These are phyloP conservation scores for Ophioderma brevispina DNA, from an alignment of 35 echinoderm and acorn worm genomes.

Conservation along the genomic window DNA sequence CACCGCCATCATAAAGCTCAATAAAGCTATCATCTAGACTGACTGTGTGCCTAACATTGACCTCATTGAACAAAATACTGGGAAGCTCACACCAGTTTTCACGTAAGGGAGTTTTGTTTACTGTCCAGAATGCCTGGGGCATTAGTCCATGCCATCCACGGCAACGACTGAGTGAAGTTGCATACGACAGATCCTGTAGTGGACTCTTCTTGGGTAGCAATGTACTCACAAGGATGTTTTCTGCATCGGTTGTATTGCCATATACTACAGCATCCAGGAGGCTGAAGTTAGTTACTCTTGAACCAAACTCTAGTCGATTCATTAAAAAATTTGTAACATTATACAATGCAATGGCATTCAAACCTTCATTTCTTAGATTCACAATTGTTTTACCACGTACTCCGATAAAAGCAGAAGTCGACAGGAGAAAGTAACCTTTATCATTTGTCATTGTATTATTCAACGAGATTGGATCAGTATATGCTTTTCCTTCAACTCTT, in stretches of 20 bases:
- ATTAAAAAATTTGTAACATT: neutral
- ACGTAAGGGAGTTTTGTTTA: neutral
- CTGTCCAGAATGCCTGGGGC: slow-evolving; percentile 32
- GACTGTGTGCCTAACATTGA: slow-evolving; percentile 41
- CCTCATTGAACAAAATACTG: slow-evolving; percentile 65
- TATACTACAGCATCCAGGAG: slow-evolving; percentile 79
- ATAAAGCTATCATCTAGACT: slow-evolving; percentile 36
- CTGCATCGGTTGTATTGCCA: slow-evolving; percentile 5
- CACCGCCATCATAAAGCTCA: slow-evolving; percentile 70
- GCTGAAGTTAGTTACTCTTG: slow-evolving; percentile 23
- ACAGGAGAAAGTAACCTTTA: slow-evolving; percentile 63
- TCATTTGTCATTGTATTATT: slow-evolving; percentile 42
- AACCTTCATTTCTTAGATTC: slow-evolving; percentile 1
- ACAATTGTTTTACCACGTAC: neutral
- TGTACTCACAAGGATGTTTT: slow-evolving; percentile 13
- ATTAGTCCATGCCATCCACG: slow-evolving; percentile 65
- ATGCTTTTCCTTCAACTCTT: slow-evolving; percentile 30
- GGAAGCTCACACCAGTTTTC: slow-evolving; percentile 65
- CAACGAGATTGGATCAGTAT: slow-evolving; percentile 24
- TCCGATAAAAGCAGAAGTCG: slow-evolving; percentile 4
- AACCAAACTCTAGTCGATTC: slow-evolving; percentile 19
- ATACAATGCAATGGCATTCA: slow-evolving; percentile 75
- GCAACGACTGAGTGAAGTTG: slow-evolving; percentile 63
- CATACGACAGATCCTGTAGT: neutral
- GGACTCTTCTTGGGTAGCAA: slow-evolving; percentile 45